Conservation (phyloP, 1,140 invertebrate species). For the Sweltsa coloradensis region DNA sequence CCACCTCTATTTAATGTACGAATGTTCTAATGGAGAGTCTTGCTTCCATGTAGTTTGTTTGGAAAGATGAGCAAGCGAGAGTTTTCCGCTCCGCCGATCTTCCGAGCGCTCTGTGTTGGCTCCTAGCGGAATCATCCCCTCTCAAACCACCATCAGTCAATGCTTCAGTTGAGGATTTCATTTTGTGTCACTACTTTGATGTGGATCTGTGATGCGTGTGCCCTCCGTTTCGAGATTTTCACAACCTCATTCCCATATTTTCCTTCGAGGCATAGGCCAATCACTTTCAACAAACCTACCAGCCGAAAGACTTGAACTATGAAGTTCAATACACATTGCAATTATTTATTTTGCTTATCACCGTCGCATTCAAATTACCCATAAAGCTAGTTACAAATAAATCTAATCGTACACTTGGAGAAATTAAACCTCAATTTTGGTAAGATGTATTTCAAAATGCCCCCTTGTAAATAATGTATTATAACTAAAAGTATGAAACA, state of each 20-base stretch:
- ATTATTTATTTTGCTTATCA: neutral
- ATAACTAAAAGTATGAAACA: too few relatives aligned
- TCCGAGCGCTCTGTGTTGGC: neutral
- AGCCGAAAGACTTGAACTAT: too few relatives aligned
- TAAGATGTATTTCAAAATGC: too few relatives aligned
- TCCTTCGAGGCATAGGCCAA: neutral
- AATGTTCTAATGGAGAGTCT: neutral
- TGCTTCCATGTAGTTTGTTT: neutral
- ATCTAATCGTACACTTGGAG: neutral
- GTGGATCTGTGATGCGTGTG: conserved; percentile 15
- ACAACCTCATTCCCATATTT: conserved; percentile 14
- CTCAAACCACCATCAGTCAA: neutral
- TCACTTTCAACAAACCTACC: neutral
- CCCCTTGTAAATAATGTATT: too few relatives aligned
- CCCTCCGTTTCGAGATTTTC: conserved; percentile 16
- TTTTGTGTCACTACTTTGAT: conserved; percentile 15
- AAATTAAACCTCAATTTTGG: neutral
- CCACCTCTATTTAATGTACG: neutral
- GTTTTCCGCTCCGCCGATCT: neutral
- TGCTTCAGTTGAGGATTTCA: conserved; percentile 12
- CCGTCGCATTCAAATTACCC: neutral
- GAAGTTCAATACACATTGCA: neutral
- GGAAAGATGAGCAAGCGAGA: neutral
- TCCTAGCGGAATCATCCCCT: neutral
- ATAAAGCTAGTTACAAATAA: neutral